These are phyloP conservation scores for Recurvirostra avosetta DNA, from an alignment of 2,113 vertebrate genomes.

Conservation along the genomic window DNA sequence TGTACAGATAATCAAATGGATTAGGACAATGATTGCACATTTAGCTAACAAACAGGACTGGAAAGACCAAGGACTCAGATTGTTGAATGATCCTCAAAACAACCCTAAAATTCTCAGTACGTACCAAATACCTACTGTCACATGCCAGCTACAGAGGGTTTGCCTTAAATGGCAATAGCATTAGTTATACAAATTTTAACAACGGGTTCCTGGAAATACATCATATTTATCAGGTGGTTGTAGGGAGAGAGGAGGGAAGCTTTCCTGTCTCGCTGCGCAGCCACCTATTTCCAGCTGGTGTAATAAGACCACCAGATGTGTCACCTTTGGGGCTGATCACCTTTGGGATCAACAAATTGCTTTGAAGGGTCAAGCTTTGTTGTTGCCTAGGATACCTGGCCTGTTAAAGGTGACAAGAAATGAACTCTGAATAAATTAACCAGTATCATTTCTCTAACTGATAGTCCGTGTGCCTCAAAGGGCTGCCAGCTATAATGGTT, in stretches of 20 bases:
- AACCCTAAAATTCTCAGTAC: neutral
- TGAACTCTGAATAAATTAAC: neutral
- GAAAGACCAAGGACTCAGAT: neutral
- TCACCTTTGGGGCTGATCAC: neutral
- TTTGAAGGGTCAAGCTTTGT: neutral
- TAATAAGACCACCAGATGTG: neutral
- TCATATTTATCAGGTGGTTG: neutral
- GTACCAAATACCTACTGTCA: too few relatives aligned
- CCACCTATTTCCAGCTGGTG: neutral
- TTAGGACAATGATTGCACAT: neutral
- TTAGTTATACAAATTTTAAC: neutral
- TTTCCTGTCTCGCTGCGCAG: neutral
- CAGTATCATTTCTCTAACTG: neutral
- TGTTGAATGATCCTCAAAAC: neutral
- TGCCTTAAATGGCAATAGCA: neutral
- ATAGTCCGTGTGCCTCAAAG: neutral
- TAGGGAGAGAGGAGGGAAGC: neutral
- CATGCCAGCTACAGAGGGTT: neutral
- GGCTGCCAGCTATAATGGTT: neutral
- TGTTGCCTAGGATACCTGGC: neutral
- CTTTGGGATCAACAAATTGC: neutral
- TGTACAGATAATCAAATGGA: neutral
- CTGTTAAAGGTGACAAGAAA: neutral
- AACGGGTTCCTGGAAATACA: accelerated
- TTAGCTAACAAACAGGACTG: neutral